Evolutionary conservation across 1,140 invertebrate genomes (phyloP), one percentile per base, ranked within the genome.

Genomic region (Aphis gossypii): DNA sequence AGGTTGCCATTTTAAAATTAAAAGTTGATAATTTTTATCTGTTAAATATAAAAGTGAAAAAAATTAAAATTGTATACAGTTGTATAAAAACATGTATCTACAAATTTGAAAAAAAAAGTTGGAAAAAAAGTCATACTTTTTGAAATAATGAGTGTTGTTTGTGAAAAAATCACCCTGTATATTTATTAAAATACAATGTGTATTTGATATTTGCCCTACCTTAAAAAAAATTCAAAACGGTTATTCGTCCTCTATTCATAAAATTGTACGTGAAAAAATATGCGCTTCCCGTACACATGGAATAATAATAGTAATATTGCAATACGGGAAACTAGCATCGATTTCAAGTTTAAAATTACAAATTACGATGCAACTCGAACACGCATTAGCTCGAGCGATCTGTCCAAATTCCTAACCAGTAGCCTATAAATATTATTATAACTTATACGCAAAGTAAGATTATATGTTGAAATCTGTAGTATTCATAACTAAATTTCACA

Each of bases 141-240:
- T 35, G 35, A 35, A 35, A 35, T 35, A 35, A 35, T 35, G 35
- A 35, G 35, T 35, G 35, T 35, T 35, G 35, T 35, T 35, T 35
- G 35, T 35, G 35, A 35, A 35, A 35, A 35, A 35, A 35, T 35
- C 35, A 35, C 35, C 35, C 35, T 35, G 35, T 35, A 46, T 46
- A 76, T 76, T 76, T 76, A 14, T 76, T n/a, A 35, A 76, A 76
- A 76, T 76, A n/a, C 30, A 76, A n/a, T n/a, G n/a, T 76, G 60
- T 76, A 76, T 76, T 76, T 76, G 60, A 76, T 76, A 76, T 76
- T 11, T 76, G 60, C 60, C 60, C 60, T 76, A 76, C 60, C 60
- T 76, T 76, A 6, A n/a, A 35, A n/a, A 11, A 76, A 76, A 18
- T 76, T 68, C 14, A 76, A 76, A 76, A 76, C 60, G 60, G 60